A percentile compares a stretch with the other conserved stretches of the same genome.
Evolutionary conservation across 2,113 vertebrate species (phyloP).

Genomic region (Rhipidura dahli): DNA sequence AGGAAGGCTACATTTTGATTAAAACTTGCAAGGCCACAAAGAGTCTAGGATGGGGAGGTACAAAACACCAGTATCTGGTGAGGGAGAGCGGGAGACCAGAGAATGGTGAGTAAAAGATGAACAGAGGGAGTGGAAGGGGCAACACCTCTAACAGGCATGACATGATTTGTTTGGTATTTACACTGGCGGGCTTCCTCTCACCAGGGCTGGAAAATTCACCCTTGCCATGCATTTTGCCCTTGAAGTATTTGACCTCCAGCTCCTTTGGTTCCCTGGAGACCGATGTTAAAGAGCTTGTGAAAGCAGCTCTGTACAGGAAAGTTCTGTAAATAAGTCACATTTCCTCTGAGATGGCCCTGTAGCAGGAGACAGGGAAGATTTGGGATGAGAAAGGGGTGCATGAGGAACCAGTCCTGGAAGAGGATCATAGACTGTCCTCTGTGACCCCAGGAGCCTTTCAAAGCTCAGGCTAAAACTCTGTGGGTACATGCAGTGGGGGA

Average conservation of each 20-base stretch:
- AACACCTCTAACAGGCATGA: not conserved
- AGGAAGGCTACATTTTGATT: not conserved
- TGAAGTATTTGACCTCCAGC: not conserved
- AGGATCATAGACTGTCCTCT: not conserved
- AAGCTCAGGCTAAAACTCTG: not conserved
- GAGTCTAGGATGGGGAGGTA: not conserved
- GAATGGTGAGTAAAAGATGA: not conserved
- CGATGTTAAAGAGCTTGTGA: not conserved
- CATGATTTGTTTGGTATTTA: not conserved
- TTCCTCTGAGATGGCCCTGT: not conserved
- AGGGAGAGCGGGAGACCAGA: not conserved
- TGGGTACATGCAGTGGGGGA: rapidly evolving
- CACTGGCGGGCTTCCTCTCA: not conserved
- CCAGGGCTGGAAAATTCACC: not conserved
- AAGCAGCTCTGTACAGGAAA: not conserved
- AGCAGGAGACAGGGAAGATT: not conserved
- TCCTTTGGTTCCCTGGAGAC: not conserved
- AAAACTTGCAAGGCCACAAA: not conserved
- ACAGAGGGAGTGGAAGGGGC: not conserved
- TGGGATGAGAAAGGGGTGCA: not conserved
- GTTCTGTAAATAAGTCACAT: not conserved
- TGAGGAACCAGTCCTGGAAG: not conserved
- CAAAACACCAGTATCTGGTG: not conserved
- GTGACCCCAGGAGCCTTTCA: not conserved
- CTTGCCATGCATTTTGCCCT: not conserved